Evolutionary conservation across 2,797 vertebrate species (phyloP), one percentile per base, ranked within the genome.

Genomic region (Leptodactylus fallax): DNA sequence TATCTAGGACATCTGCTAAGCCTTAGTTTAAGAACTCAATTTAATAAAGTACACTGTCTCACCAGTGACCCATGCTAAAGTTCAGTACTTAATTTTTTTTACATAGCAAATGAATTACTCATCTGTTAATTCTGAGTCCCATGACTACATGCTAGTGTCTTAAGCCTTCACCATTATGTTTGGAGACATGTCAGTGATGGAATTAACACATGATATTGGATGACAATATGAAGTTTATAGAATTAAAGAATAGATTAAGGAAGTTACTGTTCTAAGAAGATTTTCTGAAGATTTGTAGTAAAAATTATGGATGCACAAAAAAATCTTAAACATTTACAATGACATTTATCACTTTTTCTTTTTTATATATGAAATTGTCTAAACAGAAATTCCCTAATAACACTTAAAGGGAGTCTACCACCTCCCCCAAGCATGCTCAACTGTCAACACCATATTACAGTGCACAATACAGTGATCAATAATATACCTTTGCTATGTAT

Each of bases 71-170:
- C 61, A 83, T 79, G 51, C 72, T 53, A 89, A 77, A 79, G 80
- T 89, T 88, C 87, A 88, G 27, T 77, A 79, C 83, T 81, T 88
- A 88, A 85, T 49, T 72, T 85, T 81, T 71, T 71, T 71, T n/a
- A 67, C 53, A 51, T 27, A 58, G 77, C 82, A 82, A 69, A 89
- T 86, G 77, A 82, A 89, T 89, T 82, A 71, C 69, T 89, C 21
- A 79, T 58, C 61, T 85, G 72, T 78, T 89, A 89, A 89, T 82
- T 86, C 81, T 65, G 71, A 89, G 53, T 86, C 88, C 85, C 79
- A 89, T 89, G 87, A 89, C 84, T 86, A 86, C 71, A 86, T 82
- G 71, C n/a, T 77, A 89, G 79, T 85, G 23, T 79, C 56, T 83
- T 69, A 83, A 77, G 51, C 71, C 12, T 89, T 67, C 71, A 51